phyloP scores from a whole-genome alignment of 2,888 invertebrate species.

The Idaea aversata region DNA sequence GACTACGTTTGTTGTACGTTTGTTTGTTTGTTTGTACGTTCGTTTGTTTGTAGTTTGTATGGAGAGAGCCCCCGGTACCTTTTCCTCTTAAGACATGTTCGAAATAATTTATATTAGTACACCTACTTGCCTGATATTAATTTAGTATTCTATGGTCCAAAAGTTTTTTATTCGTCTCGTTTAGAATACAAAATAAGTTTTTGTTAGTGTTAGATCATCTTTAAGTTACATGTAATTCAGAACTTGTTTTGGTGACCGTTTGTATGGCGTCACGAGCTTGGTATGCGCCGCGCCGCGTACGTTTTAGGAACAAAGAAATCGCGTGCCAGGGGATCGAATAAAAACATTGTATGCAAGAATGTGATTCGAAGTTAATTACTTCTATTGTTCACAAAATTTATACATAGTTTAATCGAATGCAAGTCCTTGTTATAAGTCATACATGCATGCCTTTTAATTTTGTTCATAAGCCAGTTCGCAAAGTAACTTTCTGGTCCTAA shows the following conservation, averaged over 20 bases:
- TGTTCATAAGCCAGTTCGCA: too few relatives aligned
- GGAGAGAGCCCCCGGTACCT: too few relatives aligned
- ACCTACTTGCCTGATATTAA: neutral
- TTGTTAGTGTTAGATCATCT: constrained; percentile 4
- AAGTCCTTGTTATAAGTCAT: neutral
- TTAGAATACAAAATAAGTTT: neutral
- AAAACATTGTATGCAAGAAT: constrained; percentile 3
- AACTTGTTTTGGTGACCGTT: constrained; percentile 12
- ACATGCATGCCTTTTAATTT: too few relatives aligned
- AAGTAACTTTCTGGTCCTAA: too few relatives aligned
- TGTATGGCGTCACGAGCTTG: neutral
- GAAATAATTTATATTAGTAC: too few relatives aligned
- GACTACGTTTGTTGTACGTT: too few relatives aligned
- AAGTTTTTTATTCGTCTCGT: neutral
- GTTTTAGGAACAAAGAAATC: neutral
- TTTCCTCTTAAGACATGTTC: too few relatives aligned
- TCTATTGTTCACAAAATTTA: neutral
- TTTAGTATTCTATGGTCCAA: neutral
- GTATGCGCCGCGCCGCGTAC: neutral
- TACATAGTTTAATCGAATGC: neutral
- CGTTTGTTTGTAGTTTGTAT: too few relatives aligned
- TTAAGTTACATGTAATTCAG: neutral
- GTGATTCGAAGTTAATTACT: neutral
- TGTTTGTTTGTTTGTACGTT: too few relatives aligned
- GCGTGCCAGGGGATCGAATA: neutral